A percentile compares a stretch with the other conserved stretches of the same genome.
Evolutionary conservation across 2,113 vertebrate genomes (phyloP).

Genomic region (Henicopernis longicauda): DNA sequence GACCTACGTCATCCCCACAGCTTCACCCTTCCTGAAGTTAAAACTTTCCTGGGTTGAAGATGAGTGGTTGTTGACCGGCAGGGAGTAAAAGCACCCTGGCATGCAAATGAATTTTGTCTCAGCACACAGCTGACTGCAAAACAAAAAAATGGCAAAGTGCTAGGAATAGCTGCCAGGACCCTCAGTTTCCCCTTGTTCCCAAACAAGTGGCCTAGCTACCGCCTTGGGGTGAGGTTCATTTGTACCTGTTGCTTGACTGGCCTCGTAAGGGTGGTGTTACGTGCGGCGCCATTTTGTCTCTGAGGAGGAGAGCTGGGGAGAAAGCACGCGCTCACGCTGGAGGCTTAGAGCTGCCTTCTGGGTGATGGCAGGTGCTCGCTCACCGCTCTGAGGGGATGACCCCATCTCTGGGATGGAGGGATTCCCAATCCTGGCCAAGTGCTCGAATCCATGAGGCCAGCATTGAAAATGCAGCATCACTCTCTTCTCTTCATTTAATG

Average conservation of each 20-base stretch:
- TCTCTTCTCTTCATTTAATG: background rate
- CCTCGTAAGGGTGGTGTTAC: background rate
- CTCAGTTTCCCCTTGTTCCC: background rate
- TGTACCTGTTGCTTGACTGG: background rate
- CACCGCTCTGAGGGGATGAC: background rate
- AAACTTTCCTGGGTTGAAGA: background rate
- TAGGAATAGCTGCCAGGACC: background rate
- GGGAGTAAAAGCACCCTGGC: background rate
- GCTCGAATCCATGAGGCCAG: background rate
- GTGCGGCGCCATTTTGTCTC: fast-evolving
- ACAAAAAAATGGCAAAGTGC: background rate
- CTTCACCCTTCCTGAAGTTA: background rate
- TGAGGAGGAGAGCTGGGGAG: background rate
- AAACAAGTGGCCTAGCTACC: background rate
- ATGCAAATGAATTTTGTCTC: background rate
- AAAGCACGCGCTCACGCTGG: fast-evolving
- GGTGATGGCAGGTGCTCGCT: background rate
- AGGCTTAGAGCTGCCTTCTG: background rate
- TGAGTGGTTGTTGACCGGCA: fast-evolving
- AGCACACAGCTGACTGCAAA: background rate
- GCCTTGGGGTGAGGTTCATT: background rate
- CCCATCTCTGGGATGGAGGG: background rate
- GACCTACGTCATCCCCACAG: background rate
- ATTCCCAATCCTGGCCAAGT: background rate
- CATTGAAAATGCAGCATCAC: background rate